These are phyloP conservation scores for Drosophila carrolli DNA, from an alignment of 1,140 invertebrate genomes.

Conservation along the genomic window DNA sequence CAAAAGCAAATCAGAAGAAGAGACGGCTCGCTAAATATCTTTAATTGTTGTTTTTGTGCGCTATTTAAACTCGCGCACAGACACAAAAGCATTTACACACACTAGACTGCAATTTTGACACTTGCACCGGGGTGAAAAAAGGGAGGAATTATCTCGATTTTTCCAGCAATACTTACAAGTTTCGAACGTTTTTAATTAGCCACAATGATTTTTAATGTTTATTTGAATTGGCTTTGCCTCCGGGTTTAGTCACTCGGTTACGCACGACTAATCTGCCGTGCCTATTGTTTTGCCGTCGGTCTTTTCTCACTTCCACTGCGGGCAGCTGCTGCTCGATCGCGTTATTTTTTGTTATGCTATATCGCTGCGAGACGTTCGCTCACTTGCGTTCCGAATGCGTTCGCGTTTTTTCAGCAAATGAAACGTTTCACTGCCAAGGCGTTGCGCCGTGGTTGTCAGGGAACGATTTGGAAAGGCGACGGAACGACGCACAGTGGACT, in stretches of 20 bases:
- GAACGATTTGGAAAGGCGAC: slow-evolving; percentile 14
- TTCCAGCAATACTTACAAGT: slow-evolving; percentile 31
- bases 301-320: slow-evolving; percentile 17
- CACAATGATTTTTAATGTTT: slow-evolving; percentile 11
- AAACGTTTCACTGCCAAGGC: slow-evolving; percentile 12
- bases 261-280: slow-evolving; percentile 33
- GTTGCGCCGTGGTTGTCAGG: slow-evolving; percentile 8
- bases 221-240: slow-evolving; percentile 8
- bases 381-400: neutral
- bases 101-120: slow-evolving; percentile 55
- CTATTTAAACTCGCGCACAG: slow-evolving; percentile 53
- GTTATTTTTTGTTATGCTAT: slow-evolving; percentile 1
- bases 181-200: slow-evolving; percentile 1
- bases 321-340: slow-evolving; percentile 14
- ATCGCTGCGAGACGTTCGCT: neutral
- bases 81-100: slow-evolving; percentile 19
- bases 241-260: slow-evolving; percentile 49
- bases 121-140: slow-evolving; percentile 36
- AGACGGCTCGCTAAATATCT: slow-evolving; percentile 68
- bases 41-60: slow-evolving; percentile 60
- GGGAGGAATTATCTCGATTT: slow-evolving; percentile 10
- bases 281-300: slow-evolving; percentile 67
- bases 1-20: slow-evolving; percentile 42
- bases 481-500: slow-evolving; percentile 1
- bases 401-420: slow-evolving; percentile 5